Evolutionary conservation across 92 coral and sea anemone genomes (phyloP).

Genomic region (Pocillopora grandis): DNA sequence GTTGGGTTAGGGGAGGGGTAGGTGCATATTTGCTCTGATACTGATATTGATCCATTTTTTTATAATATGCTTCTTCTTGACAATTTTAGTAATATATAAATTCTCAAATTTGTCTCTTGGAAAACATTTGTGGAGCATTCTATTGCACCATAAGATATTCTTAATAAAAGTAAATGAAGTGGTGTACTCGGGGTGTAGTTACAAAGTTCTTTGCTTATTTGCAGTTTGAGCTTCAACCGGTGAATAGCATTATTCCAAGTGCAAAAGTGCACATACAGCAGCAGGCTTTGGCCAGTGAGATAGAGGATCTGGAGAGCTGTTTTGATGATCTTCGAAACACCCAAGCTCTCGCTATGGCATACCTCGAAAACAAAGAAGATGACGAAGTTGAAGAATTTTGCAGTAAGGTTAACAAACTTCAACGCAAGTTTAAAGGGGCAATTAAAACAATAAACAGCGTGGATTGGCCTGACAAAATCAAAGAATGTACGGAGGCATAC

Average conservation of each 20-base stretch:
- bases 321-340: constrained; percentile 31
- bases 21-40: no score
- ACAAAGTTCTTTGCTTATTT: background rate
- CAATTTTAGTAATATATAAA: no score
- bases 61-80: no score
- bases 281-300: constrained; percentile 1
- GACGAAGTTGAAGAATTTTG: constrained; percentile 8
- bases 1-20: no score
- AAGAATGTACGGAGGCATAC: constrained; percentile 24
- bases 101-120: no score
- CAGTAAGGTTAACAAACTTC: background rate
- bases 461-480: background rate
- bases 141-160: no score
- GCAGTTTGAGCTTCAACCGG: constrained; percentile 45
- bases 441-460: no score
- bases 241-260: background rate
- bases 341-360: background rate
- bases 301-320: constrained; percentile 30
- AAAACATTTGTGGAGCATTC: no score
- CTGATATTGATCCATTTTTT: no score
- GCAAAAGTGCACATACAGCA: background rate
- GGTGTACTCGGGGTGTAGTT: background rate
- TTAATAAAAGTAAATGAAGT: no score
- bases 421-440: constrained; percentile 14
- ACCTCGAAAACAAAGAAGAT: background rate